Evolutionary conservation across 2,113 vertebrate genomes (phyloP), one percentile per base, ranked within the genome.

Genomic region (Sinosuthora webbiana): DNA sequence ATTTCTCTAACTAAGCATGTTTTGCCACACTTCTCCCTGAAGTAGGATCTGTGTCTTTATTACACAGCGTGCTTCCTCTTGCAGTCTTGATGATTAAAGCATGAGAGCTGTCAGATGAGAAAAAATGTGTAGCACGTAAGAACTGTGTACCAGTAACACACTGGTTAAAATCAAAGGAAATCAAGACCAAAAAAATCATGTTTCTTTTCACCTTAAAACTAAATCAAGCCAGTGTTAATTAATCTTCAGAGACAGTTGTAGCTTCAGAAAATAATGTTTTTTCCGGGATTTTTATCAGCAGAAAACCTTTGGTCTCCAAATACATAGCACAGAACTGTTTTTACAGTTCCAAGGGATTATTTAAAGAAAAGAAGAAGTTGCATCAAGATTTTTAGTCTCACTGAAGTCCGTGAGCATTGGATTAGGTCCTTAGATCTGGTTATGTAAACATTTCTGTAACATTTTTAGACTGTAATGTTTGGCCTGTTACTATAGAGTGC

Each of bases 401-500:
- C 55, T 91, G 76, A 90, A 88, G 87, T 83, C 79, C n/a, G 1
- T 41, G 71, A 91, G 71, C 76, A 42, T 47, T 91, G 92, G 85
- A 95, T 95, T 95, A 95, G 74, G 78, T 73, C 70, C 80, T 89
- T 60, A 91, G 91, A 91, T 96, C 89, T 2, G 10, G 70, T 91
- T 95, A 91, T 35, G 28, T 91, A 96, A 95, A 95, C 78, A 82
- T 82, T 95, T 87, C 94, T 85, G 84, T 80, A 90, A 73, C 83
- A 49, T 84, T 91, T 95, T 93, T 93, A 94, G 87, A 55, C 78
- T 65, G 65, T 64, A 65, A 39, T 77, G 12, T 94, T 94, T 93
- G 91, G 39, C n/a, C 39, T 80, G 82, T 93, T 93, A 90, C 84
- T 94, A 59, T 30, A 85, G 84, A 93, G 73, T 9, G 71, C 59